Percentiles rank a stretch among this genome's conserved stretches.
Evolutionary conservation across 2,888 invertebrate species (phyloP).

Genomic region (Drosophila subsilvestris): DNA sequence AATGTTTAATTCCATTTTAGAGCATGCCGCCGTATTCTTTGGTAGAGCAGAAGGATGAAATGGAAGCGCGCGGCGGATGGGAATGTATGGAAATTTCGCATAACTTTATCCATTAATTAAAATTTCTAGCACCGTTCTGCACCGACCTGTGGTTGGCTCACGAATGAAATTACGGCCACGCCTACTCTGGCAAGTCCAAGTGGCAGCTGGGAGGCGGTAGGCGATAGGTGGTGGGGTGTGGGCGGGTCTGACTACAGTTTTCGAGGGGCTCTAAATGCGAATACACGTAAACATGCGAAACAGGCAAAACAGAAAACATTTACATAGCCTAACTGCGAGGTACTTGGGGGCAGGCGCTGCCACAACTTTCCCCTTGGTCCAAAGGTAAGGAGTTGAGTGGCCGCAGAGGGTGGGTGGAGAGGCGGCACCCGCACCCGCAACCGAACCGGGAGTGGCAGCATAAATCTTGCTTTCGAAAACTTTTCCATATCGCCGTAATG

Average conservation of each 20-base stretch:
- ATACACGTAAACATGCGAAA: slow-evolving; percentile 72
- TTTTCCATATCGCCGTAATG: slow-evolving; percentile 60
- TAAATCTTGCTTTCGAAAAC: slow-evolving; percentile 70
- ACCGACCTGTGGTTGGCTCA: slow-evolving; percentile 65
- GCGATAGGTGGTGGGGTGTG: background rate
- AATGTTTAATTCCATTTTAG: slow-evolving; percentile 51
- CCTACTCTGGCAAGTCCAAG: slow-evolving; percentile 26
- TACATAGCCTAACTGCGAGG: slow-evolving; percentile 69
- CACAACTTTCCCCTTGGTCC: slow-evolving; percentile 29
- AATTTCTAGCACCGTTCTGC: slow-evolving; percentile 75
- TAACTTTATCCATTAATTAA: slow-evolving; percentile 84
- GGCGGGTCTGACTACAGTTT: slow-evolving; percentile 11
- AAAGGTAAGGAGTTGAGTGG: slow-evolving; percentile 10
- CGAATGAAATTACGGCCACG: slow-evolving; percentile 46
- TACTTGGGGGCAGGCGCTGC: slow-evolving; percentile 21
- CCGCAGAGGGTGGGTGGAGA: background rate
- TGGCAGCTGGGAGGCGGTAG: background rate
- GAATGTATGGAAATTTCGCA: slow-evolving; percentile 62
- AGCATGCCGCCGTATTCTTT: no score
- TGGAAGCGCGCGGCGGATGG: background rate
- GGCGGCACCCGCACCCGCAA: no score
- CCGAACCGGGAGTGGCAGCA: slow-evolving; percentile 43
- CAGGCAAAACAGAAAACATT: slow-evolving; percentile 68
- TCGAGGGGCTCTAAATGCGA: slow-evolving; percentile 72
- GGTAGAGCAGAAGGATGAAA: no score